These are phyloP conservation scores for Melipona bicolor DNA, from an alignment of 2,888 invertebrate genomes.

Conservation along the genomic window DNA sequence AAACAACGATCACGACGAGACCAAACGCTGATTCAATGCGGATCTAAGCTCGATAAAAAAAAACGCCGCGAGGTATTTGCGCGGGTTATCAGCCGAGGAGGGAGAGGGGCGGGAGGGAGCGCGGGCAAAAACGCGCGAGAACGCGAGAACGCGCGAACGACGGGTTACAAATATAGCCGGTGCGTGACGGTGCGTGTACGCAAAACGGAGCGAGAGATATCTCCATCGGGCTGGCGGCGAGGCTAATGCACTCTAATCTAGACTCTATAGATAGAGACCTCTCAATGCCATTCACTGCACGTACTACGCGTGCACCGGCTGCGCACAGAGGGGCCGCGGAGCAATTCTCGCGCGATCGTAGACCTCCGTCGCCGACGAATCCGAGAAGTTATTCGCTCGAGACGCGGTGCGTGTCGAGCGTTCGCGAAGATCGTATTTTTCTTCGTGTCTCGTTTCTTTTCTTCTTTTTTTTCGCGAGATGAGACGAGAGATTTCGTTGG, in stretches of 20 bases:
- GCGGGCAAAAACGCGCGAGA: constrained; percentile 11
- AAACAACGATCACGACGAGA: neutral
- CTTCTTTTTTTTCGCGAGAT: neutral
- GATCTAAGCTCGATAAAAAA: neutral
- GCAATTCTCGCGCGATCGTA: constrained; percentile 61
- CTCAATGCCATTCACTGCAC: constrained; percentile 76
- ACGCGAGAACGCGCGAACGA: constrained; percentile 34
- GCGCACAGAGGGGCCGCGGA: constrained; percentile 32
- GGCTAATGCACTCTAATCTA: constrained; percentile 77
- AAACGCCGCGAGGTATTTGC: constrained; percentile 1
- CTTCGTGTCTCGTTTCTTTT: neutral
- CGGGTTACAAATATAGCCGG: constrained; percentile 66
- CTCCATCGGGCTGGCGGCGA: constrained; percentile 66
- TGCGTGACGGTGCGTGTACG: constrained; percentile 62
- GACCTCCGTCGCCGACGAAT: constrained; percentile 63
- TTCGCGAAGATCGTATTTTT: constrained; percentile 30
- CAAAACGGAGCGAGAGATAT: constrained; percentile 62
- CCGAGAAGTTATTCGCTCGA: constrained; percentile 63
- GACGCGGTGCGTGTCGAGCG: constrained; percentile 11
- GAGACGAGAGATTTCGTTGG: neutral
- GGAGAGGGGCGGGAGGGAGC: neutral
- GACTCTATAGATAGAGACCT: constrained; percentile 73
- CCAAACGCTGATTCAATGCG: neutral
- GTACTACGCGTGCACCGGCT: constrained; percentile 65
- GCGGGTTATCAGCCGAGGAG: constrained; percentile 23